A percentile compares a stretch with the other conserved stretches of the same genome.
These are phyloP conservation scores for Drosophila prostipennis DNA, from an alignment of 2,888 invertebrate species.

Conservation along the genomic window DNA sequence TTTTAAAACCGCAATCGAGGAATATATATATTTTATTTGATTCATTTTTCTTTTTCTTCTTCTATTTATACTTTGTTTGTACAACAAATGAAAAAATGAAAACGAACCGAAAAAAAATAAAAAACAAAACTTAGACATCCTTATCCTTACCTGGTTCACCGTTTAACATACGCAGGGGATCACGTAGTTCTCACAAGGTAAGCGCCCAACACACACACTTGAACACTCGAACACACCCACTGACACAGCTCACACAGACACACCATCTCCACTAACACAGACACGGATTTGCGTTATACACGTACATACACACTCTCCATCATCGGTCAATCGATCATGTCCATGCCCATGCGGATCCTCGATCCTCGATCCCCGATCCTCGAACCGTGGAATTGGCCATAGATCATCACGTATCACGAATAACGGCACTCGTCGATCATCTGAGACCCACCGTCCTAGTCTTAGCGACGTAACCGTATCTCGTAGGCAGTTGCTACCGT, in stretches of 20 bases:
- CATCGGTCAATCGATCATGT: conserved; percentile 11
- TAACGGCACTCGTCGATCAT: conserved; percentile 2
- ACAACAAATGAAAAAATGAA: conserved; percentile 47
- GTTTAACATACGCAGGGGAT: conserved; percentile 95
- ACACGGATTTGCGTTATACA: conserved; percentile 28
- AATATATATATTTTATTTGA: conserved; percentile 73
- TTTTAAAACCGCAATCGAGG: conserved; percentile 42
- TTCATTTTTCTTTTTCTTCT: conserved; percentile 74
- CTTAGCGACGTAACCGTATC: conserved; percentile 15
- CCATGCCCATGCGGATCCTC: neutral
- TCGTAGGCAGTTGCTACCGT: conserved; percentile 37
- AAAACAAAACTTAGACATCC: conserved; percentile 89
- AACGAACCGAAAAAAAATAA: conserved; percentile 43
- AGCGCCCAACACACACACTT: conserved; percentile 63
- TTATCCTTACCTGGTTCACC: conserved; percentile 98
- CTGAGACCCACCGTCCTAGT: conserved; percentile 25
- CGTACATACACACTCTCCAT: neutral
- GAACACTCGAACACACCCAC: conserved; percentile 20
- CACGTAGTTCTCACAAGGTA: conserved; percentile 93
- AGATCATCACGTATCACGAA: conserved; percentile 13
- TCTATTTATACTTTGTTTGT: conserved; percentile 71
- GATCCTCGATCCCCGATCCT: conserved; percentile 1
- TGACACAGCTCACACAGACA: conserved; percentile 12
- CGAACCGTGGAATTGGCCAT: neutral
- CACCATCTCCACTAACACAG: conserved; percentile 11